phyloP scores from a whole-genome alignment of 2,797 vertebrate species.

The Austrolebias charrua region DNA sequence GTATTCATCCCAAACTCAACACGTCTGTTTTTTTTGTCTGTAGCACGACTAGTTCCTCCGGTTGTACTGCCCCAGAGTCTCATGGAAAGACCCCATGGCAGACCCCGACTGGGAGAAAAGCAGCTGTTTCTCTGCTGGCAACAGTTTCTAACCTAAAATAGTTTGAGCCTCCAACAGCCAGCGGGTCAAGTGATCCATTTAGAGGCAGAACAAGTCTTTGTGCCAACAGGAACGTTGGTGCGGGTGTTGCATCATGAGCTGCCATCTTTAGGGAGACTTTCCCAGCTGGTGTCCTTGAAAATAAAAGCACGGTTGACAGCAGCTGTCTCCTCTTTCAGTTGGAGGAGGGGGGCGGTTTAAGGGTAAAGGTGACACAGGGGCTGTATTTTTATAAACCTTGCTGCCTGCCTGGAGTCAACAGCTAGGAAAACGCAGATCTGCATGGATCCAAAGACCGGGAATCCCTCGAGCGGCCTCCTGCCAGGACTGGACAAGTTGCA shows the following conservation, averaged over 20 bases:
- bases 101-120: constrained; percentile 21
- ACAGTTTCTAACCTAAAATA: constrained; percentile 65
- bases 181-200: constrained; percentile 31
- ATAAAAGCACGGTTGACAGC: neutral
- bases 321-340: constrained; percentile 31
- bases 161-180: constrained; percentile 59
- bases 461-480: constrained; percentile 29
- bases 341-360: constrained; percentile 29
- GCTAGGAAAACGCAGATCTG: constrained; percentile 22
- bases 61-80: too few species aligned
- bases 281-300: neutral
- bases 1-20: too few species aligned
- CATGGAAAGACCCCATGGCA: too few species aligned
- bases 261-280: too few species aligned
- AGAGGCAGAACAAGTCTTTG: constrained; percentile 6
- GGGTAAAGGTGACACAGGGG: constrained; percentile 45
- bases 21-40: too few species aligned
- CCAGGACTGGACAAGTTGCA: constrained; percentile 48
- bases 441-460: constrained; percentile 43
- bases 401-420: constrained; percentile 37
- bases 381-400: constrained; percentile 67
- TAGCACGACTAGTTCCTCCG: too few species aligned
- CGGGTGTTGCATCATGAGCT: too few species aligned
- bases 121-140: constrained; percentile 50
- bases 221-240: too few species aligned